These are phyloP conservation scores for Silurus lanzhouensis DNA, from an alignment of 2,797 vertebrate species.

Conservation along the genomic window DNA sequence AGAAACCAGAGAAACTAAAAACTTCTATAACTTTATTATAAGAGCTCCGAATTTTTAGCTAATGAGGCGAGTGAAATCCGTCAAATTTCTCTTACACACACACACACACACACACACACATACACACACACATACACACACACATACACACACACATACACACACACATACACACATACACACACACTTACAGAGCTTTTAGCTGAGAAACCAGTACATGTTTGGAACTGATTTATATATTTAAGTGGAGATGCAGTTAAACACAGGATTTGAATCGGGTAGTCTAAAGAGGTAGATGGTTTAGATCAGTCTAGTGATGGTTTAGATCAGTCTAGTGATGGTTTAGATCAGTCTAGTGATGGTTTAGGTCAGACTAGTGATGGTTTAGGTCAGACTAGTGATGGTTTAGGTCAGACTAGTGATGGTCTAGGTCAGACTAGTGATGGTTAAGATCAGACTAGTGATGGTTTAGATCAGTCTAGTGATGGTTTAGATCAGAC, in stretches of 20 bases:
- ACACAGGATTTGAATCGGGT: not conserved
- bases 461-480: too few relatives aligned
- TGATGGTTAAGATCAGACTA: too few relatives aligned
- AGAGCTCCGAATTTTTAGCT: constrained; percentile 68
- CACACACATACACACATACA: not conserved
- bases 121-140: not conserved
- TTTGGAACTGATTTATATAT: not conserved
- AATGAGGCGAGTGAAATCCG: constrained; percentile 63
- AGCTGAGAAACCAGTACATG: not conserved
- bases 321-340: too few relatives aligned
- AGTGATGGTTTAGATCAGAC: too few relatives aligned
- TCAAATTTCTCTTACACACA: constrained; percentile 50
- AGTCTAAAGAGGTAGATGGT: too few relatives aligned
- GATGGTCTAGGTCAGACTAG: too few relatives aligned
- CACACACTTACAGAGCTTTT: not conserved
- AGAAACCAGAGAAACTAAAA: not conserved
- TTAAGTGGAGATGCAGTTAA: not conserved
- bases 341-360: too few relatives aligned
- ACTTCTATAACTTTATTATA: constrained; percentile 65
- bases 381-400: too few relatives aligned
- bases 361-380: too few relatives aligned
- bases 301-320: too few relatives aligned
- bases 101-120: too few relatives aligned
- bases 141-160: not conserved
- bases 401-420: too few relatives aligned